A percentile compares a stretch with the other conserved stretches of the same genome.
phyloP scores from a whole-genome alignment of 2,113 vertebrate species.

The Oreochromis spilurus region DNA sequence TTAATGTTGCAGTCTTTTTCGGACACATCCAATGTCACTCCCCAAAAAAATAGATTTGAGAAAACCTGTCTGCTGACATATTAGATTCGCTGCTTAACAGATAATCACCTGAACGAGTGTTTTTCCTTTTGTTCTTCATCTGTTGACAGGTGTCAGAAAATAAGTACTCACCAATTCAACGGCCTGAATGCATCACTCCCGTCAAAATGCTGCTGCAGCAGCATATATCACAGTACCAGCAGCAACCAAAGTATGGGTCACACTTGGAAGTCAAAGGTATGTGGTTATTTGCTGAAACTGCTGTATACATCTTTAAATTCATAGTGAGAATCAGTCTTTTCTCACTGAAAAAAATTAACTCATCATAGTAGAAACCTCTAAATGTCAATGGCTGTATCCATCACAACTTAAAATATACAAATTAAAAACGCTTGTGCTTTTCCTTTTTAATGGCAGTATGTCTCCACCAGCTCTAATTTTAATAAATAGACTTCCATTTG shows the following conservation, averaged over 20 bases:
- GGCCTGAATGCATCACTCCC: background rate
- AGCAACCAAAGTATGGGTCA: background rate
- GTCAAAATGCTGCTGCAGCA: background rate
- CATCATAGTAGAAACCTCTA: background rate
- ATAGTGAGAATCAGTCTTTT: background rate
- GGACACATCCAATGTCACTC: background rate
- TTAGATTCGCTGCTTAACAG: background rate
- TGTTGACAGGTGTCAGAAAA: slow-evolving; percentile 3
- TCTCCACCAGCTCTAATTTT: background rate
- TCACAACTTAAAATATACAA: background rate
- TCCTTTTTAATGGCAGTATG: background rate
- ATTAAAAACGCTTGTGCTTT: background rate
- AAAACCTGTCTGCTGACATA: background rate
- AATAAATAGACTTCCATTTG: background rate
- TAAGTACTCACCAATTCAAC: background rate
- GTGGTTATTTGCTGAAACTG: background rate
- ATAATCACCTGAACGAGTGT: background rate
- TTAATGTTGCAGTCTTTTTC: background rate
- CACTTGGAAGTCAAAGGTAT: slow-evolving; percentile 5
- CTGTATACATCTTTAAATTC: background rate
- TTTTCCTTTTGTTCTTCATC: background rate
- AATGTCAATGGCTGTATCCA: background rate
- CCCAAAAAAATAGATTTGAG: background rate
- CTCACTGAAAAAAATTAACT: background rate
- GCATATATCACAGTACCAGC: background rate